Percentiles rank a stretch among this genome's conserved stretches.
Evolutionary conservation across 2,113 vertebrate species (phyloP).

Genomic region (Tringa solitaria): DNA sequence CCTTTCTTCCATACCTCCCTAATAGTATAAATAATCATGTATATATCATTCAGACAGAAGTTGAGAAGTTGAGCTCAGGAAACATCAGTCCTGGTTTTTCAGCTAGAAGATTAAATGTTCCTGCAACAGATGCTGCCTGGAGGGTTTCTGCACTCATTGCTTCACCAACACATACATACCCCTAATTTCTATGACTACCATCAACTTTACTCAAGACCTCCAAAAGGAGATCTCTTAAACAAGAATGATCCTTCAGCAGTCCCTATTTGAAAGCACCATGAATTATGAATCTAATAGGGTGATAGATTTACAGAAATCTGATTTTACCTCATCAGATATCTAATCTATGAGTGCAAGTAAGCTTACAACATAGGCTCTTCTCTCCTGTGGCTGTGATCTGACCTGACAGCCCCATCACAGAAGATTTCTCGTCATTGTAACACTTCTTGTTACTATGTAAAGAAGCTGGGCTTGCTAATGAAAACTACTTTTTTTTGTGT

Average conservation of each 20-base stretch:
- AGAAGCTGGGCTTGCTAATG: slow-evolving; percentile 45
- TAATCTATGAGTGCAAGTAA: not conserved
- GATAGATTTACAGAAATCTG: not conserved
- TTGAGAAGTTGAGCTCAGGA: not conserved
- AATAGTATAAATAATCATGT: not conserved
- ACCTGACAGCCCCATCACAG: not conserved
- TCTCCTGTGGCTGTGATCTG: not conserved
- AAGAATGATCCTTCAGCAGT: not conserved
- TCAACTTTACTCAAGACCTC: not conserved
- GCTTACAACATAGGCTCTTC: not conserved
- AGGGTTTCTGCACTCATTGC: not conserved
- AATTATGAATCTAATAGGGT: not conserved
- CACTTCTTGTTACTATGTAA: slow-evolving; percentile 53
- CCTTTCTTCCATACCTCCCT: not conserved
- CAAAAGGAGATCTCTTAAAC: not conserved
- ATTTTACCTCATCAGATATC: not conserved
- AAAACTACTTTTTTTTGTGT: not conserved
- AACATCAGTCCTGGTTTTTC: not conserved
- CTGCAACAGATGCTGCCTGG: not conserved
- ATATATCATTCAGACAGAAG: not conserved
- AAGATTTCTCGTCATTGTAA: slow-evolving; percentile 42
- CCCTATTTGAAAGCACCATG: not conserved
- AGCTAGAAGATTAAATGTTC: not conserved
- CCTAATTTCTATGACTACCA: not conserved
- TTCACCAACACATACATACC: not conserved